These are phyloP conservation scores for Chromis chromis DNA, from an alignment of 2,797 vertebrate species.

Conservation along the genomic window DNA sequence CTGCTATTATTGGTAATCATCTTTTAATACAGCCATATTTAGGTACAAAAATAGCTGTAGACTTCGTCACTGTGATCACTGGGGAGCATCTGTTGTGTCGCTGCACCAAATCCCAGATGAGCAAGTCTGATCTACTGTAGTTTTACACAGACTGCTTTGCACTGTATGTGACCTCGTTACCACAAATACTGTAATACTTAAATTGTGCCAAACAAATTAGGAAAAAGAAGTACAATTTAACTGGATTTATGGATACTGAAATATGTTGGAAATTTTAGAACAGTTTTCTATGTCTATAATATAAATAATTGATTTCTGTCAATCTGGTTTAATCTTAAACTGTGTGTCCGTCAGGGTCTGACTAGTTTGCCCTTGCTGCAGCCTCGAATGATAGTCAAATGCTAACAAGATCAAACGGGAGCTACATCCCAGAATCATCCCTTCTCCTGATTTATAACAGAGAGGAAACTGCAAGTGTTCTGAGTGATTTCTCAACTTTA, in stretches of 20 bases:
- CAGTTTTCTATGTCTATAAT: background rate
- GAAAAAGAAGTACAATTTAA: background rate
- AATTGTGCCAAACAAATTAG: background rate
- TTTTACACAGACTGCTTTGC: background rate
- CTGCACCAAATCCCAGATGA: background rate
- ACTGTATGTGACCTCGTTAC: background rate
- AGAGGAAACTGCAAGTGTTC: constrained; percentile 4
- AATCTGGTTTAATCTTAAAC: background rate
- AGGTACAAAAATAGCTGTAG: background rate
- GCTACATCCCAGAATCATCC: constrained; percentile 6
- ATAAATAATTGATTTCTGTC: background rate
- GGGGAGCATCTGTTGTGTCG: background rate
- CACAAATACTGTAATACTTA: background rate
- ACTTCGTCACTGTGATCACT: too few species aligned
- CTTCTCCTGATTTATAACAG: background rate
- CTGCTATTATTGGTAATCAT: too few species aligned
- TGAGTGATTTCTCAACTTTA: constrained; percentile 32
- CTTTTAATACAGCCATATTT: background rate
- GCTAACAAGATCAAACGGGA: background rate
- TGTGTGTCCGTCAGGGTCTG: background rate
- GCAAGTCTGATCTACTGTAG: too few species aligned
- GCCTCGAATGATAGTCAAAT: background rate
- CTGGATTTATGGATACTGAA: background rate
- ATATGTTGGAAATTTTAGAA: too few species aligned
- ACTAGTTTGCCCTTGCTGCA: background rate